Evolutionary conservation across 2,797 vertebrate genomes (phyloP).

Genomic region (Pangasius macronema): DNA sequence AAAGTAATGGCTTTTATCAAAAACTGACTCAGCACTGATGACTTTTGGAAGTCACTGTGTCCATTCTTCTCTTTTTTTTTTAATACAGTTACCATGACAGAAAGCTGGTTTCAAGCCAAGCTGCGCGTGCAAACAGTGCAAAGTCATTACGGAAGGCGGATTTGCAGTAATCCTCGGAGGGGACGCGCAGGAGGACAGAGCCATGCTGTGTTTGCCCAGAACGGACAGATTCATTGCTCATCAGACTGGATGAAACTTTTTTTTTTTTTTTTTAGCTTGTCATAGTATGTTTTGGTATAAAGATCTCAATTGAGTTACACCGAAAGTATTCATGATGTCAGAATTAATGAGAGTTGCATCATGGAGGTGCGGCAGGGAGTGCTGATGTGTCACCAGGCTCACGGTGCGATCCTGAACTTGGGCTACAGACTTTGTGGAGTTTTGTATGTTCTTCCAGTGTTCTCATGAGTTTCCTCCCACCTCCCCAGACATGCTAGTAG

Average conservation of each 20-base stretch:
- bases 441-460: not conserved
- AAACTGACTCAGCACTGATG: slow-evolving; percentile 47
- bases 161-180: slow-evolving; percentile 52
- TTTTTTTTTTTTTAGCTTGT: slow-evolving; percentile 21
- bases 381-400: too few relatives aligned
- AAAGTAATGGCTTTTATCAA: slow-evolving; percentile 48
- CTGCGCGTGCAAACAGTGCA: slow-evolving; percentile 27
- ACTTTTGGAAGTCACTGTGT: slow-evolving; percentile 47
- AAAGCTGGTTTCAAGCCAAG: slow-evolving; percentile 31
- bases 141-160: slow-evolving; percentile 51
- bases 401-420: not conserved
- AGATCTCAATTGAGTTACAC: slow-evolving; percentile 23
- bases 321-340: slow-evolving; percentile 18
- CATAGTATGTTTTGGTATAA: slow-evolving; percentile 34
- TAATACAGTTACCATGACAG: slow-evolving; percentile 36
- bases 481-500: not conserved
- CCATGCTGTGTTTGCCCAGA: slow-evolving; percentile 43
- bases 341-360: slow-evolving; percentile 7
- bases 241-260: slow-evolving; percentile 45
- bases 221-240: slow-evolving; percentile 43
- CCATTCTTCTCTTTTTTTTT: slow-evolving; percentile 43
- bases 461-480: not conserved
- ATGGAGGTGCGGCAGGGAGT: not conserved
- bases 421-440: not conserved
- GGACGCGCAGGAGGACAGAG: slow-evolving; percentile 33